Conservation (phyloP, 2,113 vertebrate genomes). For the Catharus minimus region DNA sequence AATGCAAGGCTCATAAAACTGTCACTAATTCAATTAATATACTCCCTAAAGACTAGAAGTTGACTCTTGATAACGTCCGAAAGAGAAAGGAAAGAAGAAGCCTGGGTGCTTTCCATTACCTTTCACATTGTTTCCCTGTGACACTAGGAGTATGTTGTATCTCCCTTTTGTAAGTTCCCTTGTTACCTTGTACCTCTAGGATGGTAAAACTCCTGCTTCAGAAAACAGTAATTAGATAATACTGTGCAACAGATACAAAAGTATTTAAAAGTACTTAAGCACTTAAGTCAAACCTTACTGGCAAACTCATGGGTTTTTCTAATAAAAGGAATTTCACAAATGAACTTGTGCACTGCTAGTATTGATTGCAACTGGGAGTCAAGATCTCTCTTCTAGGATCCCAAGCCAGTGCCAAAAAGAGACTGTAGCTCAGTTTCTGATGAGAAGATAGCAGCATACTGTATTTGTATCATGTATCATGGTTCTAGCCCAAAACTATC, state of each 20-base stretch:
- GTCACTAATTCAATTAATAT: background rate
- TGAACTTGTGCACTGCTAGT: background rate
- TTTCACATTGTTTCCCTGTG: background rate
- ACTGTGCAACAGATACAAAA: background rate
- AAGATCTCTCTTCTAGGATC: background rate
- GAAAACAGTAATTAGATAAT: conserved; percentile 1
- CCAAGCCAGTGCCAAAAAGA: background rate
- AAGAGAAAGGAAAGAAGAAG: background rate
- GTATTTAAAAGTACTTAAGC: background rate
- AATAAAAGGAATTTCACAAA: background rate
- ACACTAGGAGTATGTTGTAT: background rate
- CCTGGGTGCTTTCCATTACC: background rate
- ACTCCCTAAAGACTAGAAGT: background rate
- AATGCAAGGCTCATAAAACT: background rate
- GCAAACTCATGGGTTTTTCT: background rate
- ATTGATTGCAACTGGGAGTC: background rate
- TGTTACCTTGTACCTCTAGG: background rate
- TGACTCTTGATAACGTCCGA: background rate
- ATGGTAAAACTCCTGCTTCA: background rate
- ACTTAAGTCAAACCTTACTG: background rate
- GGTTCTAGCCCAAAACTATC: background rate
- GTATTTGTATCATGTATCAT: background rate
- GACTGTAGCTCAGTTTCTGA: background rate
- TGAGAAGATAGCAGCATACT: background rate
- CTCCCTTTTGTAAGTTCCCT: background rate